A percentile compares a stretch with the other conserved stretches of the same genome.
phyloP scores from a whole-genome alignment of 1,140 invertebrate genomes.

The Zophobas morio region DNA sequence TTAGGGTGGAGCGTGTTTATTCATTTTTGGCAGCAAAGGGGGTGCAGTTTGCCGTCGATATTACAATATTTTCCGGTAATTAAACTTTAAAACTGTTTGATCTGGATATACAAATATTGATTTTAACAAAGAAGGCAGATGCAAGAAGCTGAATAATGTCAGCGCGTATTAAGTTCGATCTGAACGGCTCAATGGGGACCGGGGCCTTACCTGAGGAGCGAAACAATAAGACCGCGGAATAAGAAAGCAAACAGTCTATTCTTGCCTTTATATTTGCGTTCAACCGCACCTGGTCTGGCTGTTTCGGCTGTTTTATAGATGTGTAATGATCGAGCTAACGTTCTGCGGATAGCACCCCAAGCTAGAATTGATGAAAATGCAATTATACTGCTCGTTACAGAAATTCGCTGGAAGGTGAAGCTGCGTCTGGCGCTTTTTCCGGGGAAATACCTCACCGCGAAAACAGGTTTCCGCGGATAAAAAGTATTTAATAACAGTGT shows the following conservation, averaged over 20 bases:
- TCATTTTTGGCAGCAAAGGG: constrained; percentile 37
- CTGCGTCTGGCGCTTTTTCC: not conserved
- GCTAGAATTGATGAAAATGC: constrained; percentile 27
- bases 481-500: constrained; percentile 22
- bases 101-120: constrained; percentile 54
- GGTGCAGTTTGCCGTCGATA: constrained; percentile 45
- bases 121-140: constrained; percentile 52
- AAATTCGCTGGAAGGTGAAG: not conserved
- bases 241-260: constrained; percentile 45
- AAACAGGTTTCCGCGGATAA: not conserved
- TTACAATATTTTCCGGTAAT: constrained; percentile 56
- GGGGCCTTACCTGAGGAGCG: constrained; percentile 43
- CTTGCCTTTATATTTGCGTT: constrained; percentile 44
- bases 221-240: constrained; percentile 45
- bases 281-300: constrained; percentile 44
- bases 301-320: constrained; percentile 41
- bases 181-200: constrained; percentile 32
- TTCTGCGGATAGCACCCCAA: constrained; percentile 31
- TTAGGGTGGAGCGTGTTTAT: constrained; percentile 37
- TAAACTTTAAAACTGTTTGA: constrained; percentile 50
- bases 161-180: constrained; percentile 45
- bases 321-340: constrained; percentile 39
- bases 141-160: constrained; percentile 51
- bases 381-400: constrained; percentile 17
- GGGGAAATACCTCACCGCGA: not conserved